Conservation (phyloP, 2,797 vertebrate species). For the Pseudomugil tenellus region DNA sequence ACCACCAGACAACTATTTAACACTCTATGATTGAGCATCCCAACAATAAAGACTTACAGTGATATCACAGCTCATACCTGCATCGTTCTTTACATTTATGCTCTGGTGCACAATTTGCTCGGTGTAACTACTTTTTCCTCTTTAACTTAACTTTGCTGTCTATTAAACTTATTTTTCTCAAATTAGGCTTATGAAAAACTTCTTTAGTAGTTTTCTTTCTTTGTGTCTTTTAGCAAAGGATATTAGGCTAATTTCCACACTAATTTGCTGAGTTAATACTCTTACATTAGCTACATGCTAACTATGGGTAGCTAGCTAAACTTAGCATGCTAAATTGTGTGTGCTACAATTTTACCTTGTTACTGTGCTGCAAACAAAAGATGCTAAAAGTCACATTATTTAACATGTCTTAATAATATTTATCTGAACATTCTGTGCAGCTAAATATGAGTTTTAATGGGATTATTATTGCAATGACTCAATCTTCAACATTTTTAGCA, state of each 20-base stretch:
- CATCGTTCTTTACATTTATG: too few species aligned
- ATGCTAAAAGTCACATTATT: background rate
- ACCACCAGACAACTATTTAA: conserved; percentile 29
- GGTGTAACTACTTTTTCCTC: background rate
- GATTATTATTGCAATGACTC: background rate
- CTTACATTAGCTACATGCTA: too few species aligned
- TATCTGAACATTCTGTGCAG: background rate
- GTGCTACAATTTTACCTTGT: too few species aligned
- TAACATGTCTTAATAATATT: background rate
- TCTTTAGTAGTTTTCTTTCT: background rate
- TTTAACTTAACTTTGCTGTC: background rate
- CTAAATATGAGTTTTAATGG: background rate
- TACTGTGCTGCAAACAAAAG: background rate
- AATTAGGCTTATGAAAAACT: background rate
- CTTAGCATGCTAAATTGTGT: background rate
- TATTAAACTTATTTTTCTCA: background rate
- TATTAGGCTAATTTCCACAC: background rate
- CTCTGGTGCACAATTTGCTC: too few species aligned
- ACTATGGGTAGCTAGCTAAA: background rate
- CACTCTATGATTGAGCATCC: conserved; percentile 43
- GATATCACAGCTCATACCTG: background rate
- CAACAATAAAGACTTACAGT: background rate
- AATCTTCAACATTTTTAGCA: background rate
- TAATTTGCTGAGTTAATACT: background rate
- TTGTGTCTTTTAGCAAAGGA: background rate